Conservation (phyloP, 2,888 invertebrate genomes). For the Mesorhabditis belari region DNA sequence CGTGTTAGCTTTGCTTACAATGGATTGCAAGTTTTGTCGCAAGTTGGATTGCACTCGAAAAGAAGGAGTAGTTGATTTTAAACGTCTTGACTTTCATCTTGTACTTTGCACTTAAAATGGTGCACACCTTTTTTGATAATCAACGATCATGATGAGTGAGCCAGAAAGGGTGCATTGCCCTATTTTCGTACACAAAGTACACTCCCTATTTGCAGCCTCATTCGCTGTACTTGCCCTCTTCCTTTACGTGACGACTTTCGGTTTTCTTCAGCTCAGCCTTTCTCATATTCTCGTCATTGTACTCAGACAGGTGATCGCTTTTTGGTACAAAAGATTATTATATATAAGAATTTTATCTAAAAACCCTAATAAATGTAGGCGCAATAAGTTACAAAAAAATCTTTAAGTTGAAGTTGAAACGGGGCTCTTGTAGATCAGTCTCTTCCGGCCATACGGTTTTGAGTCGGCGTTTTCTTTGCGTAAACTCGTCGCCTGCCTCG, state of each 20-base stretch:
- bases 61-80: no score
- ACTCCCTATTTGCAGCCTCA: constrained; percentile 20
- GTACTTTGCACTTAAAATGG: no score
- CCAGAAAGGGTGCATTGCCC: no score
- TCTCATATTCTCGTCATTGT: constrained; percentile 32
- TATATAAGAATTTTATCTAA: not conserved
- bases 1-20: no score
- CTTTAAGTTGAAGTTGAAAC: no score
- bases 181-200: no score
- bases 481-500: constrained; percentile 10
- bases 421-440: constrained; percentile 25
- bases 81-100: no score
- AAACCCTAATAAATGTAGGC: not conserved
- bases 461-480: constrained; percentile 24
- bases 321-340: not conserved
- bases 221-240: constrained; percentile 34
- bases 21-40: no score
- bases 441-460: constrained; percentile 31
- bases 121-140: no score
- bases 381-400: no score
- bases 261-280: constrained; percentile 28
- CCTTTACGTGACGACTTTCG: constrained; percentile 38
- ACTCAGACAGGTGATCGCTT: constrained; percentile 29
- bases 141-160: no score
- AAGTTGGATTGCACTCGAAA: not conserved